Evolutionary conservation across 2,888 invertebrate genomes (phyloP).

Genomic region (Allacma fusca): DNA sequence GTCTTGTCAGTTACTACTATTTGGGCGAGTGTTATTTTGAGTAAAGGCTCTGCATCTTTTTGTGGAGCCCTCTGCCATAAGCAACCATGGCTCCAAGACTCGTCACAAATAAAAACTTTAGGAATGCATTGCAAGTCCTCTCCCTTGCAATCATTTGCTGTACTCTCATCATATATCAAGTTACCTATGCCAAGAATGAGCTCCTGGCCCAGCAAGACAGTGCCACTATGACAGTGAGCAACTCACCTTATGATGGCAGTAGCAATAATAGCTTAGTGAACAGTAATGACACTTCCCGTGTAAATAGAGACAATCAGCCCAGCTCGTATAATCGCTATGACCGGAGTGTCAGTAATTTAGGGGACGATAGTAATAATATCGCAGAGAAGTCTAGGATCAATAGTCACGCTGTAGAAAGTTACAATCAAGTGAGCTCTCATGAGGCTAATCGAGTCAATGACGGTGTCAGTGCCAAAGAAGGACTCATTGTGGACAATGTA

Average conservation of each 20-base stretch:
- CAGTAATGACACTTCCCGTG: neutral
- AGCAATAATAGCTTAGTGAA: constrained; percentile 5
- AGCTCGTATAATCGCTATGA: neutral
- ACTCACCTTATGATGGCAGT: neutral
- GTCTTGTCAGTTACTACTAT: no score
- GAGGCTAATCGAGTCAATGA: constrained; percentile 17
- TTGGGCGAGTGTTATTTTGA: no score
- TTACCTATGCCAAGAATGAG: constrained; percentile 40
- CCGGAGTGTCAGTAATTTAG: neutral
- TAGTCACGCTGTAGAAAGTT: neutral
- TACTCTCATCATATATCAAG: constrained; percentile 50
- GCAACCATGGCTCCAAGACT: constrained; percentile 32
- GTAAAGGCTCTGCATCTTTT: neutral
- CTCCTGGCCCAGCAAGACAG: neutral
- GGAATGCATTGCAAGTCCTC: constrained; percentile 44
- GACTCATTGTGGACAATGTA: constrained; percentile 74
- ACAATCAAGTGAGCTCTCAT: neutral
- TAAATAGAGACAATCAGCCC: neutral
- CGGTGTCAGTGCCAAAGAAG: constrained; percentile 31
- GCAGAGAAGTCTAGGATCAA: constrained; percentile 3
- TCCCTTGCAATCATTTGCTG: constrained; percentile 49
- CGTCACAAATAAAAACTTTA: constrained; percentile 20
- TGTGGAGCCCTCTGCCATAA: neutral
- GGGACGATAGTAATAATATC: neutral
- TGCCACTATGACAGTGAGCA: neutral